Base-by-base conservation (phyloP, 35 echinoderm and acorn worm species). In the Holothuria glaberrima region DNA sequence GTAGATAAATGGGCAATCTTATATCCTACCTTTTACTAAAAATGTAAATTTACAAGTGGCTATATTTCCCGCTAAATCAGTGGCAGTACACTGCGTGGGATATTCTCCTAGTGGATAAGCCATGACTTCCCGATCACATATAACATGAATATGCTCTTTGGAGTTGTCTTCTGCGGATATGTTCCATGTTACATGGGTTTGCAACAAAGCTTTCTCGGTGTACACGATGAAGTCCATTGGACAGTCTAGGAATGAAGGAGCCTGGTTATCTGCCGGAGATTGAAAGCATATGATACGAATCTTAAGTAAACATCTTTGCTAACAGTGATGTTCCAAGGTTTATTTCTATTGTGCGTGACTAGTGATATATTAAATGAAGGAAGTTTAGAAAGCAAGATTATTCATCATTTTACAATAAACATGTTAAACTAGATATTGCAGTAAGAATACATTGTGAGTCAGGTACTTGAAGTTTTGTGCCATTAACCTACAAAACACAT, bases 1-100 rank as follows among this genome's bases (percentile, higher is more conserved):
- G n/a, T n/a, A n/a, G n/a, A n/a, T n/a, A n/a, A n/a, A n/a, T n/a
- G n/a, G n/a, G n/a, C n/a, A n/a, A n/a, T n/a, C n/a, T n/a, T n/a
- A n/a, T n/a, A n/a, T n/a, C n/a, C n/a, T 4, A 95, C 94, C 86
- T 92, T 52, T 92, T 0, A 95, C 90, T 59, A 22, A 24, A 10
- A 95, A 59, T 30, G 62, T 33, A 74, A 95, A 95, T 20, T 5
- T 29, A 59, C 94, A 95, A 24, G 21, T 70, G 29, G 86, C 90
- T 6, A 48, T 54, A 25, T 92, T 92, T 24, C 69, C 76, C 21
- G 77, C 46, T 9, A 60, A 28, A 44, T 95, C 94, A 52, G 75
- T 71, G n/a, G 94, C 94, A 34, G 62, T 74, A 56, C 93, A 94
- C 9, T 33, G 35, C 9, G 89, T 58, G n/a, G 5, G 28, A 87